These are phyloP conservation scores for Scolopax bukidnonensis DNA, from an alignment of 2,797 vertebrate genomes.

Conservation along the genomic window DNA sequence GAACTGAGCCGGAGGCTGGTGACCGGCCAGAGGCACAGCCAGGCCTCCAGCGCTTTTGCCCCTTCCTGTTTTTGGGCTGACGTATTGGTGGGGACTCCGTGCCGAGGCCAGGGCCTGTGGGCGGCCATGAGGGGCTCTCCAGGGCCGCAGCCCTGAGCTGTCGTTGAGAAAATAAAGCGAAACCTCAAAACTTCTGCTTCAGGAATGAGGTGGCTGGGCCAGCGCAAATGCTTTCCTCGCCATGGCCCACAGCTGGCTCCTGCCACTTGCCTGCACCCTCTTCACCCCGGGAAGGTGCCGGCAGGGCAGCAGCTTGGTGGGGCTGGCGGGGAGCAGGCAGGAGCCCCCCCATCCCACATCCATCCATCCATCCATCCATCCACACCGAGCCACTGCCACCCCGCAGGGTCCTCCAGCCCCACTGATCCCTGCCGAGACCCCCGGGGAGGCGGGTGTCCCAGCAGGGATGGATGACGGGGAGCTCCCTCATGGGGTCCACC, in stretches of 20 bases:
- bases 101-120: not conserved
- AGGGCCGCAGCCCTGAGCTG: not conserved
- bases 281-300: not conserved
- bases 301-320: not conserved
- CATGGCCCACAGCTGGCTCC: fast-evolving
- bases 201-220: not conserved
- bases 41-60: fast-evolving
- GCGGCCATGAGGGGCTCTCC: not conserved
- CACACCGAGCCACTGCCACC: not conserved
- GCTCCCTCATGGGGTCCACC: not conserved
- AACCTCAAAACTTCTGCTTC: not conserved
- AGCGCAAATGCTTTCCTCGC: fast-evolving
- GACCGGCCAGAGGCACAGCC: fast-evolving
- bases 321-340: not conserved
- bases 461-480: not conserved
- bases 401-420: too few species aligned
- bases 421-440: not conserved
- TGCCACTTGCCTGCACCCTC: not conserved
- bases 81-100: not conserved
- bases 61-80: not conserved
- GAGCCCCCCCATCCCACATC: too few species aligned
- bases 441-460: too few species aligned
- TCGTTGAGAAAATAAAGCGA: not conserved
- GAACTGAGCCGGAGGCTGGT: not conserved
- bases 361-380: too few species aligned